Evolutionary conservation across 2,888 invertebrate genomes (phyloP), one percentile per base, ranked within the genome.

Genomic region (Orthosia incerta): DNA sequence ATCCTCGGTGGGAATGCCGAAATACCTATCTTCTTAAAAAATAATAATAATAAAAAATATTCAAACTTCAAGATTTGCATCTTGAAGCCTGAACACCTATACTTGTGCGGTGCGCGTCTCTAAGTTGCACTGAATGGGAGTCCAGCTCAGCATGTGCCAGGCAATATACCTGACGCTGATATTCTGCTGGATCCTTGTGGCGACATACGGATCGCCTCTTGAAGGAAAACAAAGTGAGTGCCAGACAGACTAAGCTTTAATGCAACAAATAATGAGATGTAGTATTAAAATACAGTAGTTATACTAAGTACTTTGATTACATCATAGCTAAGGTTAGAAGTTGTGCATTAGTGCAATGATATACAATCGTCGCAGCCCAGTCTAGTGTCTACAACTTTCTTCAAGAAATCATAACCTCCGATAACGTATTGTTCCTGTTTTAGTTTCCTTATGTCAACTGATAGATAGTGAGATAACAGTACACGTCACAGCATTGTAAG

Each of bases 121-220:
- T n/a, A n/a, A n/a, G n/a, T n/a, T n/a, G n/a, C n/a, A n/a, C n/a
- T n/a, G n/a, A n/a, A n/a, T n/a, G n/a, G n/a, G n/a, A n/a, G n/a
- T n/a, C n/a, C n/a, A n/a, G n/a, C n/a, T n/a, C n/a, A n/a, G n/a
- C n/a, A n/a, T n/a, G n/a, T n/a, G n/a, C n/a, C n/a, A n/a, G n/a
- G n/a, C n/a, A n/a, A n/a, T n/a, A n/a, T n/a, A n/a, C n/a, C n/a
- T n/a, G n/a, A n/a, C n/a, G n/a, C n/a, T n/a, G n/a, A n/a, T n/a
- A n/a, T n/a, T n/a, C n/a, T n/a, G n/a, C n/a, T n/a, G n/a, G n/a
- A n/a, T n/a, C n/a, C n/a, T n/a, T n/a, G n/a, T n/a, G n/a, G n/a
- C n/a, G n/a, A n/a, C n/a, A n/a, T 68, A 76, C 71, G 66, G 71
- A 74, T 79, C 64, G 45, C 12, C 12, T 31, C 11, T 15, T 53